A percentile compares a stretch with the other conserved stretches of the same genome.
Conservation (phyloP, 2,888 invertebrate species). For the Brachyptera risi region DNA sequence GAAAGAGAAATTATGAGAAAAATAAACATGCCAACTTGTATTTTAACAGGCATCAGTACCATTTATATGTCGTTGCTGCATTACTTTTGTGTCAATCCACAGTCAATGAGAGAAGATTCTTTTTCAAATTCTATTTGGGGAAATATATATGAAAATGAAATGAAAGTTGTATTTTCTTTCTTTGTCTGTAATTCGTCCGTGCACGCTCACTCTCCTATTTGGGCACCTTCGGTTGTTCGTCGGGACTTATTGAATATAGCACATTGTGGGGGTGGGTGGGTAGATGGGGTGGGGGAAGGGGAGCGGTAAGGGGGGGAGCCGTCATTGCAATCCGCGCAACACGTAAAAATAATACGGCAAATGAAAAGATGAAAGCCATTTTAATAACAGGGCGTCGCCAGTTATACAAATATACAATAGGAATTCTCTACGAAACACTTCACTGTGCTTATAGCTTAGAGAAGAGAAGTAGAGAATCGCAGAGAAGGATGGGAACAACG, state of each 20-base stretch:
- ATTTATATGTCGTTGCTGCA: neutral
- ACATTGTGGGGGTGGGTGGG: neutral
- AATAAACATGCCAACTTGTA: no score
- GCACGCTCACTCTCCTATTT: neutral
- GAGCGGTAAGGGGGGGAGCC: neutral
- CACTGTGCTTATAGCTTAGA: no score
- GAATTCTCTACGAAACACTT: no score
- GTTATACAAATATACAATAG: neutral
- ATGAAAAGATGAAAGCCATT: constrained; percentile 7
- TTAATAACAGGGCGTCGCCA: neutral
- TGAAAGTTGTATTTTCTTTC: neutral
- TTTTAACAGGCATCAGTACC: no score
- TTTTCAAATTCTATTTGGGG: no score
- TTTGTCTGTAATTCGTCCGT: neutral
- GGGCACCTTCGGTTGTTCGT: neutral
- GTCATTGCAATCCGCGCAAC: constrained; percentile 26
- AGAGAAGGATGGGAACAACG: no score
- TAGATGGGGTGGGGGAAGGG: neutral
- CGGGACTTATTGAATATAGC: constrained; percentile 5
- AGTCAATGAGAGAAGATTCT: no score
- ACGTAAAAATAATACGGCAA: constrained; percentile 27
- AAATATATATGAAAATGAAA: neutral
- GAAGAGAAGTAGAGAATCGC: no score
- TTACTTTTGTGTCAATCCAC: neutral
- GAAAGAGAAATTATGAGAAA: no score